Evolutionary conservation across 92 coral and sea anemone species (phyloP).

Genomic region (Phenganax stokvisi): DNA sequence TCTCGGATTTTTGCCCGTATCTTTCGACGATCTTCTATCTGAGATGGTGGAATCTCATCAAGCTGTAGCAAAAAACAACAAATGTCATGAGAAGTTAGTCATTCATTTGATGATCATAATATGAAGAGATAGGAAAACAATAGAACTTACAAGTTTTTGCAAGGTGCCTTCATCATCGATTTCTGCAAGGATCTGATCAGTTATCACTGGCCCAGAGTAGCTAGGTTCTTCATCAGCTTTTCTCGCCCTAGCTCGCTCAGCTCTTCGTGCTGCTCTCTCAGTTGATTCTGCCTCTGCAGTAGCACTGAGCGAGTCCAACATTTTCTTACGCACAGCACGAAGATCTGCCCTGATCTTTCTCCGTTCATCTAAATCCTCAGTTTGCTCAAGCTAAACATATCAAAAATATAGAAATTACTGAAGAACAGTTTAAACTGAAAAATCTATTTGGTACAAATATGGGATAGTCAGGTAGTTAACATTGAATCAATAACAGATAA

Average conservation of each 20-base stretch:
- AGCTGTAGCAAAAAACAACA: slow-evolving; percentile 46
- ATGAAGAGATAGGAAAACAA: too few relatives aligned
- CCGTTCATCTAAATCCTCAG: slow-evolving; percentile 74
- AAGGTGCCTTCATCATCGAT: slow-evolving; percentile 79
- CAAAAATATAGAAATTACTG: neutral
- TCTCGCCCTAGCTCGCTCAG: slow-evolving; percentile 36
- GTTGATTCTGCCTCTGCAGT: slow-evolving; percentile 42
- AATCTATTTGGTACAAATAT: neutral
- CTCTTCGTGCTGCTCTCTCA: slow-evolving; percentile 35
- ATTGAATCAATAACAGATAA: too few relatives aligned
- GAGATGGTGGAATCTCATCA: slow-evolving; percentile 75
- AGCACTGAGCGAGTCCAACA: slow-evolving; percentile 62
- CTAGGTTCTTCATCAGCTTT: slow-evolving; percentile 1
- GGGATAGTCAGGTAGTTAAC: too few relatives aligned
- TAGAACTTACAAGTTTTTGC: slow-evolving; percentile 66
- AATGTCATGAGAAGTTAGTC: neutral
- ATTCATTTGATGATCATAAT: neutral
- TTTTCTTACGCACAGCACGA: slow-evolving; percentile 72
- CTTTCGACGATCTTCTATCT: slow-evolving; percentile 73
- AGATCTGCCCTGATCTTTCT: slow-evolving; percentile 81
- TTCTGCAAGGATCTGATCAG: slow-evolving; percentile 65
- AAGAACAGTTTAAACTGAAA: neutral
- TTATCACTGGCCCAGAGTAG: slow-evolving; percentile 34
- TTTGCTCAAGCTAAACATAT: slow-evolving; percentile 69
- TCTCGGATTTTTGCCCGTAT: slow-evolving; percentile 72